Conservation (phyloP, 2,797 vertebrate genomes). For the Hybognathus amarus region DNA sequence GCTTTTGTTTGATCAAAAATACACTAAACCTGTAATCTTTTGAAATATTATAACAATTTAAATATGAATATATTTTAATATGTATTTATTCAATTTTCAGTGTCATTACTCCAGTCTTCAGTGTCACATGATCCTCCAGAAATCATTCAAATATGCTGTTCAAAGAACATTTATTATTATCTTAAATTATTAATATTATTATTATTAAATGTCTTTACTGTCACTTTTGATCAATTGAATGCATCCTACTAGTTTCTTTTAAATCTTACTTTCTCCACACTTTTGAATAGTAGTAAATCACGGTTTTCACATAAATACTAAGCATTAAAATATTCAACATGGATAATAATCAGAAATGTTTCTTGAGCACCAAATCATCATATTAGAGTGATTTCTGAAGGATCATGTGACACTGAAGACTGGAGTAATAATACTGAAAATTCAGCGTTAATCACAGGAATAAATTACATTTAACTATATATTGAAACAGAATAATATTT, state of each 20-base stretch:
- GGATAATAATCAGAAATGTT: not conserved
- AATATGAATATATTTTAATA: not conserved
- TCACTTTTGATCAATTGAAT: not conserved
- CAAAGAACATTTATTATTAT: not conserved
- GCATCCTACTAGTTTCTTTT: not conserved
- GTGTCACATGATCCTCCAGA: not conserved
- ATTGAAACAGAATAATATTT: not conserved
- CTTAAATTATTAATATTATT: not conserved
- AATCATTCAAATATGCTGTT: not conserved
- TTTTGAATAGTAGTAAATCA: not conserved
- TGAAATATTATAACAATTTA: not conserved
- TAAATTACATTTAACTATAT: not conserved
- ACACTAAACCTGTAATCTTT: not conserved
- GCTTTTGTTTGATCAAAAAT: not conserved
- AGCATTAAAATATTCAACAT: not conserved
- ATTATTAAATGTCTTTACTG: not conserved
- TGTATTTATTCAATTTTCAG: not conserved
- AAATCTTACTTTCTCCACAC: not conserved
- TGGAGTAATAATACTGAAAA: not conserved
- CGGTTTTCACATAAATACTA: not conserved
- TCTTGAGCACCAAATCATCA: not conserved
- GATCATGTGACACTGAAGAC: not conserved
- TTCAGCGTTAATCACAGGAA: too few relatives aligned
- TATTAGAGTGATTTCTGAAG: not conserved
- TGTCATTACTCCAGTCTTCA: not conserved